These are phyloP conservation scores for Microtus ochrogaster DNA, from an alignment of 2,113 vertebrate species.

Conservation along the genomic window DNA sequence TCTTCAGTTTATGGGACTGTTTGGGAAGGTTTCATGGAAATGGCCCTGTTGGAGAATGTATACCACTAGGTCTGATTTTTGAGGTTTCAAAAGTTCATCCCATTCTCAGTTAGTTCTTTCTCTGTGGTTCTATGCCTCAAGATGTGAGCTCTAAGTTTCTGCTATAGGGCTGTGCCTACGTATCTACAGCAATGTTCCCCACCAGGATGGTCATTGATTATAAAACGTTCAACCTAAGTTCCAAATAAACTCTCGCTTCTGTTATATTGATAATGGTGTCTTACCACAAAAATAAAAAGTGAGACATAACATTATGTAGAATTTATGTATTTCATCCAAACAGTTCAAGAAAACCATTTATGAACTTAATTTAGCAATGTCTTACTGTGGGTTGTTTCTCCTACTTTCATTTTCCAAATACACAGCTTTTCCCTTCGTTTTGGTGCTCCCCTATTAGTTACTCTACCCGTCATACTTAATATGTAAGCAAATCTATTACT, in stretches of 20 bases:
- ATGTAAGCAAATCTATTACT: not conserved
- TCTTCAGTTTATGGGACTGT: not conserved
- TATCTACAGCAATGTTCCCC: not conserved
- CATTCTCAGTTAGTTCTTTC: too few relatives aligned
- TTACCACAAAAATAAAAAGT: not conserved
- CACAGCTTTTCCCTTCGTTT: accelerated
- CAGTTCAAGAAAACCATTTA: not conserved
- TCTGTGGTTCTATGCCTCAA: not conserved
- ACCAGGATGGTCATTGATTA: not conserved
- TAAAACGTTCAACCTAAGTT: not conserved
- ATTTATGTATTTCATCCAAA: conserved; percentile 53
- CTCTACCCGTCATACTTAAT: not conserved
- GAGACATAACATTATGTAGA: not conserved
- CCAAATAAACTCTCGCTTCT: not conserved
- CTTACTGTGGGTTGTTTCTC: not conserved
- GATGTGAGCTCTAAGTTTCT: not conserved
- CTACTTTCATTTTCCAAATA: not conserved
- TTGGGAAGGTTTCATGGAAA: not conserved
- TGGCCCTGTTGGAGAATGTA: too few relatives aligned
- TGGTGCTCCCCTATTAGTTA: not conserved
- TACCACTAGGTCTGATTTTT: not conserved
- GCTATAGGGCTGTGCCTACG: not conserved
- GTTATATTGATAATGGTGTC: not conserved
- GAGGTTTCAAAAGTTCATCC: not conserved
- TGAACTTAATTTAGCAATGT: conserved; percentile 45